Percentiles rank a stretch among this genome's conserved stretches.
phyloP scores from a whole-genome alignment of 2,888 invertebrate species.

The Criorhina ranunculi region DNA sequence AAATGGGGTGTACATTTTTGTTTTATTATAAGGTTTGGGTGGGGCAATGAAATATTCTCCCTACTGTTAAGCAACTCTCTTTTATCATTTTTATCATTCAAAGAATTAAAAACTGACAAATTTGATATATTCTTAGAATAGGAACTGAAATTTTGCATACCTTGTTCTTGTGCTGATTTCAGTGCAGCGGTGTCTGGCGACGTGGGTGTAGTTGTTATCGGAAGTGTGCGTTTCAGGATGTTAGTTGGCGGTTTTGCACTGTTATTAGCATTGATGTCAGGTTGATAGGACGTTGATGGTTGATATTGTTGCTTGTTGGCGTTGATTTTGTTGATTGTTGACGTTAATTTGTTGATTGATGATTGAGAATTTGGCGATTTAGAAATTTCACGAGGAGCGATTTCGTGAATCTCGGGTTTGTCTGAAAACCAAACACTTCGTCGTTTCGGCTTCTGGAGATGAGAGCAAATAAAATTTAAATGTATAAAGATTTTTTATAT shows the following conservation, averaged over 20 bases:
- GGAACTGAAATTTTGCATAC: constrained; percentile 69
- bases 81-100: constrained; percentile 51
- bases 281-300: constrained; percentile 25
- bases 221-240: not conserved
- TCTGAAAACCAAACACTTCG: constrained; percentile 64
- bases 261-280: not conserved
- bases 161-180: constrained; percentile 67
- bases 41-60: constrained; percentile 74
- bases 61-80: constrained; percentile 57
- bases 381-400: constrained; percentile 11
- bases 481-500: too few species aligned
- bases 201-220: constrained; percentile 9
- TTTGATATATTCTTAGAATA: constrained; percentile 65
- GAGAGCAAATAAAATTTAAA: not conserved
- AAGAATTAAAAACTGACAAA: constrained; percentile 74
- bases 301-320: constrained; percentile 55
- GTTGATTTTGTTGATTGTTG: constrained; percentile 55
- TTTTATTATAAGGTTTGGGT: constrained; percentile 60
- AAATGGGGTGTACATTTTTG: constrained; percentile 62
- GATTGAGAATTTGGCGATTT: constrained; percentile 6
- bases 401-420: constrained; percentile 33
- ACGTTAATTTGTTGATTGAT: constrained; percentile 18
- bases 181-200: constrained; percentile 34
- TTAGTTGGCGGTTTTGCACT: constrained; percentile 4
- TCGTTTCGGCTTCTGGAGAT: constrained; percentile 51